These are phyloP conservation scores for Drosophila navojoa DNA, from an alignment of 1,140 invertebrate species.

Conservation along the genomic window DNA sequence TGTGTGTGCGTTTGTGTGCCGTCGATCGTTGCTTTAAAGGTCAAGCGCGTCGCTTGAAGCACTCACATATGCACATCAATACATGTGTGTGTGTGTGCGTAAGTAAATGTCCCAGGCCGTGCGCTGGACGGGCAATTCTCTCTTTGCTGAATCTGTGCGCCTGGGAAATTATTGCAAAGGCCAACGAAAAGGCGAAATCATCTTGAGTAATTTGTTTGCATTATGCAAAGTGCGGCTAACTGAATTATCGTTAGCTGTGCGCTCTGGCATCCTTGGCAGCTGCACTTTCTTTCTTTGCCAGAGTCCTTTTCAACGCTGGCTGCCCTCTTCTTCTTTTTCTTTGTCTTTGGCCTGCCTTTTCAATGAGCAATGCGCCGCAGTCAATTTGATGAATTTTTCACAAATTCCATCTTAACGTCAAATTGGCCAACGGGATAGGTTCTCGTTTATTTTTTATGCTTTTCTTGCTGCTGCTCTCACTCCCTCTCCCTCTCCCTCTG, in stretches of 20 bases:
- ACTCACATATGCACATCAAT: too few relatives aligned
- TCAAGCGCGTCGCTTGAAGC: not conserved
- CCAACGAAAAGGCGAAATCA: slow-evolving; percentile 34
- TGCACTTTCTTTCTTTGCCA: slow-evolving; percentile 8
- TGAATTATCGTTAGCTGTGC: slow-evolving; percentile 57
- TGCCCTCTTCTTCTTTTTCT: not conserved
- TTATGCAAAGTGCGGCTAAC: slow-evolving; percentile 65
- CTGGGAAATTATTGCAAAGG: slow-evolving; percentile 36
- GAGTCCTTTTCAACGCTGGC: slow-evolving; percentile 1
- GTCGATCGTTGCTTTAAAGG: not conserved
- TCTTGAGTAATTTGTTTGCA: slow-evolving; percentile 50
- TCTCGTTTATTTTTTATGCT: slow-evolving; percentile 37
- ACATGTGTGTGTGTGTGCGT: too few relatives aligned
- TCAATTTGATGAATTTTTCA: slow-evolving; percentile 80
- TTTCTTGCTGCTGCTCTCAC: slow-evolving; percentile 4
- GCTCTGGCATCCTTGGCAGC: slow-evolving; percentile 13
- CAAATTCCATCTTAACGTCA: slow-evolving; percentile 78
- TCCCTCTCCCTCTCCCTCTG: not conserved
- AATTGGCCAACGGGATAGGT: slow-evolving; percentile 59
- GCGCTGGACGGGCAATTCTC: slow-evolving; percentile 17
- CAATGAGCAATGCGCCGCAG: slow-evolving; percentile 63
- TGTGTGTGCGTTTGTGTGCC: too few relatives aligned
- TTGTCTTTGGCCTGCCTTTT: slow-evolving; percentile 42
- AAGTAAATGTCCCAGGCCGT: too few relatives aligned
- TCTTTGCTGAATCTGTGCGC: slow-evolving; percentile 58